These are phyloP conservation scores for Nannoperca obscura DNA, from an alignment of 2,797 vertebrate genomes.

Conservation along the genomic window DNA sequence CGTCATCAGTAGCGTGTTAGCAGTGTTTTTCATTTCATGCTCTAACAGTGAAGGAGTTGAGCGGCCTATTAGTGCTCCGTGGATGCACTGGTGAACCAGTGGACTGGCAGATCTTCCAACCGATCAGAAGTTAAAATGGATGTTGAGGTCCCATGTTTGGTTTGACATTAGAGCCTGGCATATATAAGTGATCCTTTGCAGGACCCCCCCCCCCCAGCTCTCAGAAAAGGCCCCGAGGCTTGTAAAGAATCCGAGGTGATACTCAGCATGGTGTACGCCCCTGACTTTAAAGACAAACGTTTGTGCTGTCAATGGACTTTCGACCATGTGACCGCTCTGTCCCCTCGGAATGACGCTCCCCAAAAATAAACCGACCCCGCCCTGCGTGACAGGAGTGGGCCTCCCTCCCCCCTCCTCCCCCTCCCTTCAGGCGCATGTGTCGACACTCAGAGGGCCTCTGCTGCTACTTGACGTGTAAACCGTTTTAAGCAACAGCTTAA, in stretches of 20 bases:
- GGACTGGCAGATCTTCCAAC: not conserved
- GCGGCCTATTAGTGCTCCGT: not conserved
- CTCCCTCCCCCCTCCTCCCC: conserved; percentile 16
- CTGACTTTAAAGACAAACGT: conserved; percentile 69
- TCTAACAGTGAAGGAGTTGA: not conserved
- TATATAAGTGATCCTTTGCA: conserved; percentile 32
- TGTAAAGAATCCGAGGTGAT: conserved; percentile 60
- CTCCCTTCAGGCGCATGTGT: conserved; percentile 54
- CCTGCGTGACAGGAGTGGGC: conserved; percentile 51
- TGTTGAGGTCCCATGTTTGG: conserved; percentile 25
- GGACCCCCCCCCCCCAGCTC: not conserved
- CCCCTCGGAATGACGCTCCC: conserved; percentile 62
- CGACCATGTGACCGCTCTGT: conserved; percentile 64
- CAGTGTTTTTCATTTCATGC: not conserved
- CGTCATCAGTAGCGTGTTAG: not conserved
- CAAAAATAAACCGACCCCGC: conserved; percentile 80
- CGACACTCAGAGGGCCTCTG: conserved; percentile 67
- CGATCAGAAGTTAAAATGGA: not conserved
- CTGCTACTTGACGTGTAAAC: conserved; percentile 75
- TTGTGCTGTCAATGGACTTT: conserved; percentile 74
- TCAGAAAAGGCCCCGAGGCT: conserved; percentile 42
- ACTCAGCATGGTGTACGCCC: conserved; percentile 35
- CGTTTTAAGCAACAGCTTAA: conserved; percentile 87
- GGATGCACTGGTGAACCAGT: not conserved
- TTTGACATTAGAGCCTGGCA: conserved; percentile 31